Evolutionary conservation across 2,797 vertebrate species (phyloP), one percentile per base, ranked within the genome.

Genomic region (Leptodactylus fallax): DNA sequence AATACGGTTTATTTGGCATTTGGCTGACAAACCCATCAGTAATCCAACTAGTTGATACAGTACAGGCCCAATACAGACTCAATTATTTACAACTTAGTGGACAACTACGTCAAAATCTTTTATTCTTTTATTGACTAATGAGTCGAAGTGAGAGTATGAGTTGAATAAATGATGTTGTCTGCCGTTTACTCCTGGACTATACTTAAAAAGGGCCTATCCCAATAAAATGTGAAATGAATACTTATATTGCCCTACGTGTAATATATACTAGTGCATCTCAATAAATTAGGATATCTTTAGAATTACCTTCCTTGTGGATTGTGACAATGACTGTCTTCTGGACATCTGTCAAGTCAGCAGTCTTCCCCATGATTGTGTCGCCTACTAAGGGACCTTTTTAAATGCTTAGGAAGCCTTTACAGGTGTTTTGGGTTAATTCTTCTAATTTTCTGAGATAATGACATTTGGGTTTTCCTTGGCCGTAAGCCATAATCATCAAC

Each of bases 1-100:
- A 88, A 81, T 85, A 76, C 76, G 25, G 56, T 85, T 85, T 88
- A 88, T 79, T 88, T 85, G 83, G 60, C 83, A 82, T 36, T 74
- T 47, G 23, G 83, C 61, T 82, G 23, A 86, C 78, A 83, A 87
- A 87, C 27, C 21, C 87, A 78, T 77, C 79, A 77, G 79, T 67
- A 61, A 81, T 80, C 58, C 83, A 81, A 58, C 67, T 36, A 56
- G 49, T 21, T 89, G 83, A 89, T 69, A 69, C 45, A 82, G 58
- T 51, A 78, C 79, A 89, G 79, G 65, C 79, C n/a, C 77, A 78
- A 23, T 45, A 23, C 60, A 78, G 69, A 82, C 27, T 36, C 58
- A 14, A 55, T 67, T 87, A 25, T 82, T 87, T 77, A 89, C 58
- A 81, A 81, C 60, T 55, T 67, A 77, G 69, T 51, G 53, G 58